Base-by-base conservation (phyloP, 2,797 vertebrate genomes). In the Arnoldichthys spilopterus region DNA sequence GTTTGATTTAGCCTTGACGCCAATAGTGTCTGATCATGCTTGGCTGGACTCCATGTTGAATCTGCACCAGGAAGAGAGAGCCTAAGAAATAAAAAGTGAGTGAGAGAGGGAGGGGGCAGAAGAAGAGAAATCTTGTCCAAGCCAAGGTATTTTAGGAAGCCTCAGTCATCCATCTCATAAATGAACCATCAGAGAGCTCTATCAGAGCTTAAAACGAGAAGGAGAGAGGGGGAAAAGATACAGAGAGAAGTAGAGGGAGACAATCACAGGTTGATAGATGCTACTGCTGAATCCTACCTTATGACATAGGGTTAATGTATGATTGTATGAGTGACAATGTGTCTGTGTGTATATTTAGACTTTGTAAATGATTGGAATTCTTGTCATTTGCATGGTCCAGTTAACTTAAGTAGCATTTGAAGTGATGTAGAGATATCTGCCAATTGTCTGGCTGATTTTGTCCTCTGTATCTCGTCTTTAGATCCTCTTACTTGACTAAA, bases 71-170 rank as follows among this genome's bases (percentile, higher is more conserved):
- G 30, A 74, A 67, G 69, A 18, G 32, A 15, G 24, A 68, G 58
- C 11, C 59, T n/a, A n/a, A n/a, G n/a, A n/a, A n/a, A n/a, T n/a
- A n/a, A n/a, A 79, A 45, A 34, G 56, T 66, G 15, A 59, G 64
- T 68, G n/a, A 79, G 77, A 51, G 62, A 74, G 76, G 53, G 64
- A 82, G 74, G 37, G 56, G 54, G 13, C n/a, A 61, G 58, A 74
- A 54, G 67, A 40, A 49, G 76, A 79, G 79, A 80, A 79, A 85
- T 69, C 72, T 61, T 20, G 11, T 34, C 53, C 20, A 72, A 66
- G 72, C 64, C 7, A 79, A 78, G 74, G 69, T 87, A 83, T 86
- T 85, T 82, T 82, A 70, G 74, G 83, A 85, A 83, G 73, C 64
- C 68, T 59, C 58, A 54, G 72, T 74, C 80, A 85, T 82, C 69